phyloP scores from a whole-genome alignment of 2,113 vertebrate species.

The Noctilio leporinus region DNA sequence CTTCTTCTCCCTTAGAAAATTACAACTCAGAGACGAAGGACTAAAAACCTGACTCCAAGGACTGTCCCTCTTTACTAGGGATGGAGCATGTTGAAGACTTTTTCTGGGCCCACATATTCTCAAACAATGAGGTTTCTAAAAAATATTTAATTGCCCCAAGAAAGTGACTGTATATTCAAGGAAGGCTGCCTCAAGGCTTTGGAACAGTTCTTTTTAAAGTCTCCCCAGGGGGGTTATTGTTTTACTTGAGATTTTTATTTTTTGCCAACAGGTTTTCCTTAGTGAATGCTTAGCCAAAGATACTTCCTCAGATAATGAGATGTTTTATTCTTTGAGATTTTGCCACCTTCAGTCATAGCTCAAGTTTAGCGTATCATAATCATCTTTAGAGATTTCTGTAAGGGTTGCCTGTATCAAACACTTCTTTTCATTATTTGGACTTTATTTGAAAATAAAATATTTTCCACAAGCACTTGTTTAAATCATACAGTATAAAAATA shows the following conservation, averaged over 20 bases:
- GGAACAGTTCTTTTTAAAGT: not conserved
- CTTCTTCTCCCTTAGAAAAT: not conserved
- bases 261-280: not conserved
- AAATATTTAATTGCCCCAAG: not conserved
- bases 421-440: not conserved
- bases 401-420: not conserved
- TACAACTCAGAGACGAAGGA: not conserved
- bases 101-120: not conserved
- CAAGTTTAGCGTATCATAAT: not conserved
- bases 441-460: conserved; percentile 52
- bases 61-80: not conserved
- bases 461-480: conserved; percentile 9
- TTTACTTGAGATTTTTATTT: not conserved
- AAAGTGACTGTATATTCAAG: not conserved
- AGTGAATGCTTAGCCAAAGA: not conserved
- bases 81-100: not conserved
- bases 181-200: not conserved
- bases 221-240: not conserved
- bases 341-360: not conserved
- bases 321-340: not conserved
- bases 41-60: not conserved
- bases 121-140: not conserved
- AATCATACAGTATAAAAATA: conserved; percentile 15
- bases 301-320: not conserved
- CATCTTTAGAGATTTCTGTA: not conserved